A percentile compares a stretch with the other conserved stretches of the same genome.
phyloP scores from a whole-genome alignment of 2,888 invertebrate genomes.

The Dynastes tityus region DNA sequence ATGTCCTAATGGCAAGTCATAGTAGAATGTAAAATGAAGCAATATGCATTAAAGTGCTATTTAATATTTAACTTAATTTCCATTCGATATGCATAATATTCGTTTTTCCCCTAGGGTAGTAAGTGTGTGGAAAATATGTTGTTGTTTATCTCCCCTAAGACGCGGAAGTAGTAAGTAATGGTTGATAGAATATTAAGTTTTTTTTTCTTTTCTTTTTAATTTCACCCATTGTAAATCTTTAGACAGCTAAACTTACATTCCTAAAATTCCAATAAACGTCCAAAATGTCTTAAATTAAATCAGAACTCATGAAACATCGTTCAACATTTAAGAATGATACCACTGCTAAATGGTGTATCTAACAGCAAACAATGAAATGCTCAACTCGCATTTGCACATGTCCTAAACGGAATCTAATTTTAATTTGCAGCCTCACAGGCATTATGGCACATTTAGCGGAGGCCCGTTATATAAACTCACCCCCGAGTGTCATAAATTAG shows the following conservation, averaged over 20 bases:
- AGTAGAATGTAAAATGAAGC: too few species aligned
- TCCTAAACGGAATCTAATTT: slow-evolving; percentile 60
- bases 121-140: too few species aligned
- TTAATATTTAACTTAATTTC: too few species aligned
- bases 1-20: too few species aligned
- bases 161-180: too few species aligned
- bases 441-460: slow-evolving; percentile 67
- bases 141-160: too few species aligned
- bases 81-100: too few species aligned
- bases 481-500: slow-evolving; percentile 69
- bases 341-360: slow-evolving; percentile 28
- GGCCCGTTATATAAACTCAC: slow-evolving; percentile 67
- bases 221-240: too few species aligned
- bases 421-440: slow-evolving; percentile 64
- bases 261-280: neutral
- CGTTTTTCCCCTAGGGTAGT: too few species aligned
- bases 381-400: slow-evolving; percentile 52
- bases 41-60: too few species aligned
- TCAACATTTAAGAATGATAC: slow-evolving; percentile 18
- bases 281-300: slow-evolving; percentile 20
- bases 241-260: neutral
- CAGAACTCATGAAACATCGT: neutral
- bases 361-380: slow-evolving; percentile 30
- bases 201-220: too few species aligned
- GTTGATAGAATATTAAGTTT: too few species aligned